phyloP scores from a whole-genome alignment of 1,140 invertebrate genomes.

The Heliconius melpomene region DNA sequence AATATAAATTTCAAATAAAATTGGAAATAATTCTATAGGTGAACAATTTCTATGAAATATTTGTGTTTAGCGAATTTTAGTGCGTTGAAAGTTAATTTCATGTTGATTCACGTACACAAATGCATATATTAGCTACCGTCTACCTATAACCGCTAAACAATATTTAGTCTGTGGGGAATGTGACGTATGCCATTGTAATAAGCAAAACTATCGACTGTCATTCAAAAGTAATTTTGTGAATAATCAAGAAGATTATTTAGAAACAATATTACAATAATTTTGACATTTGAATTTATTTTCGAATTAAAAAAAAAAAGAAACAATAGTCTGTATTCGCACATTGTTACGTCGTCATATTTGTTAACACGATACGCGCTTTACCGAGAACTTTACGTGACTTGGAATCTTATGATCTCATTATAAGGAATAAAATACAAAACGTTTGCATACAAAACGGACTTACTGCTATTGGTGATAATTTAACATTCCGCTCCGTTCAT shows the following conservation, averaged over 20 bases:
- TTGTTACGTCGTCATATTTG: not conserved
- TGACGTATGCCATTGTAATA: too few species aligned
- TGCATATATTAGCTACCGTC: too few species aligned
- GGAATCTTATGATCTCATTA: constrained; percentile 55
- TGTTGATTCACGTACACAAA: too few species aligned
- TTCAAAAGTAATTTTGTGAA: too few species aligned
- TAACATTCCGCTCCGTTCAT: not conserved
- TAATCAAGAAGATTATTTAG: not conserved
- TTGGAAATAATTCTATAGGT: too few species aligned
- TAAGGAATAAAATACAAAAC: constrained; percentile 39
- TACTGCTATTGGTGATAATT: not conserved
- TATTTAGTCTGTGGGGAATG: too few species aligned
- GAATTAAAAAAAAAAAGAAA: not conserved
- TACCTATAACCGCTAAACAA: too few species aligned
- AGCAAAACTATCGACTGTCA: too few species aligned
- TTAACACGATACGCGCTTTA: not conserved
- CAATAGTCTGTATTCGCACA: not conserved
- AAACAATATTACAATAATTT: not conserved
- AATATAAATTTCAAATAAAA: not conserved
- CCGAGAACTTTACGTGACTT: constrained; percentile 52
- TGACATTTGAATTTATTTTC: not conserved
- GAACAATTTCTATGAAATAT: too few species aligned
- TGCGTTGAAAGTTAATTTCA: too few species aligned
- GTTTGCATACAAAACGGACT: constrained; percentile 14
- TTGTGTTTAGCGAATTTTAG: too few species aligned